These are phyloP conservation scores for Zeugodacus cucurbitae DNA, from an alignment of 1,140 invertebrate genomes.

Conservation along the genomic window DNA sequence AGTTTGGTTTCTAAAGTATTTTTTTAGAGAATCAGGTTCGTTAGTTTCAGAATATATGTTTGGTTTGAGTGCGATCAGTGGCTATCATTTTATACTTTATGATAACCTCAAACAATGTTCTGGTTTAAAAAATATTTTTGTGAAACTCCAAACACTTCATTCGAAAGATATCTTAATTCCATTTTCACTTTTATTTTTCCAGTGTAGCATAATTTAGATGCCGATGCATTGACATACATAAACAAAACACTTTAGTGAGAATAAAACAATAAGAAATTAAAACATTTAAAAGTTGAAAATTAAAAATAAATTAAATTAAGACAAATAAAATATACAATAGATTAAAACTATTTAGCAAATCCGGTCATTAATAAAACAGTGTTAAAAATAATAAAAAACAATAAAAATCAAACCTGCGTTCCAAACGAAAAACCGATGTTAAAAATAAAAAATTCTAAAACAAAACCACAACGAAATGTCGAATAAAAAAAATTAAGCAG, in stretches of 20 bases:
- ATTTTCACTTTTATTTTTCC: background rate
- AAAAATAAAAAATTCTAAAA: conserved; percentile 1
- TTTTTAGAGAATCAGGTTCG: too few species aligned
- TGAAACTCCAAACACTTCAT: too few species aligned
- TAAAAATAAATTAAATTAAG: background rate
- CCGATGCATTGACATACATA: background rate
- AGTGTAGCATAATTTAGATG: background rate
- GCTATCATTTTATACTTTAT: too few species aligned
- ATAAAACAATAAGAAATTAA: background rate
- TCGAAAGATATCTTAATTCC: too few species aligned
- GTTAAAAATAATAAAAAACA: background rate
- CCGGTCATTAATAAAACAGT: background rate
- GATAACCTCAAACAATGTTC: too few species aligned
- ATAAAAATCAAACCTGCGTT: background rate
- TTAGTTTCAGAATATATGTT: too few species aligned
- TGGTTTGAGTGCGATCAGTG: too few species aligned
- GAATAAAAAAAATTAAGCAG: background rate
- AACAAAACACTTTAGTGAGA: background rate
- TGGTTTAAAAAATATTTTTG: background rate
- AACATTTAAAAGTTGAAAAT: background rate
- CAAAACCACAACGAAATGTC: background rate
- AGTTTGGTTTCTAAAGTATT: too few species aligned
- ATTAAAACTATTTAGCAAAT: background rate
- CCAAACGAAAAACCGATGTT: background rate
- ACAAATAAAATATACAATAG: background rate